phyloP scores from a whole-genome alignment of 2,888 invertebrate genomes.

The Catocala nupta region DNA sequence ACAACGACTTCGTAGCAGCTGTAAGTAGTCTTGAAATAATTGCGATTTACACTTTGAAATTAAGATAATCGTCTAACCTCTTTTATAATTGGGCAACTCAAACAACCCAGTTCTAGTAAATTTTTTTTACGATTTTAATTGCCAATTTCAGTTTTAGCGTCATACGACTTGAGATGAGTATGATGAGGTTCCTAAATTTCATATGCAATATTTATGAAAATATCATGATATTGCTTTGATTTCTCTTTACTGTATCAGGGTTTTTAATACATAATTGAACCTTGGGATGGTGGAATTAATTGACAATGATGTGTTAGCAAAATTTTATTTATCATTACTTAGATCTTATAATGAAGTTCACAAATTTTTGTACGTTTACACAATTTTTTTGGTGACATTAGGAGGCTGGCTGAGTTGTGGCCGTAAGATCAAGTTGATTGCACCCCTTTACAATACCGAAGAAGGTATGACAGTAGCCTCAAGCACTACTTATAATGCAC shows the following conservation, averaged over 20 bases:
- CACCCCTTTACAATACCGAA: slow-evolving; percentile 63
- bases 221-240: too few species aligned
- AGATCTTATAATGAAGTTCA: too few species aligned
- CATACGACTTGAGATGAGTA: too few species aligned
- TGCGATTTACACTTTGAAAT: slow-evolving; percentile 55
- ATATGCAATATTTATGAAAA: too few species aligned
- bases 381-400: slow-evolving; percentile 61
- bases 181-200: too few species aligned
- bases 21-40: slow-evolving; percentile 67
- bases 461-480: slow-evolving; percentile 65
- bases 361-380: not conserved
- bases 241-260: not conserved
- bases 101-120: slow-evolving; percentile 49
- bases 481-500: slow-evolving; percentile 44
- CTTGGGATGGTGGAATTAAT: slow-evolving; percentile 46
- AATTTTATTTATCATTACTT: too few species aligned
- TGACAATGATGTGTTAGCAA: too few species aligned
- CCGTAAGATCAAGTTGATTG: slow-evolving; percentile 70
- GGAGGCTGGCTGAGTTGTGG: slow-evolving; percentile 81
- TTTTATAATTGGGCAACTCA: slow-evolving; percentile 43
- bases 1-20: slow-evolving; percentile 63
- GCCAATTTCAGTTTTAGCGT: too few species aligned
- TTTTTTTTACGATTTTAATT: slow-evolving; percentile 2
- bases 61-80: slow-evolving; percentile 63
- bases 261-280: not conserved